phyloP scores from a whole-genome alignment of 1,140 invertebrate species.

The Atta cephalotes region DNA sequence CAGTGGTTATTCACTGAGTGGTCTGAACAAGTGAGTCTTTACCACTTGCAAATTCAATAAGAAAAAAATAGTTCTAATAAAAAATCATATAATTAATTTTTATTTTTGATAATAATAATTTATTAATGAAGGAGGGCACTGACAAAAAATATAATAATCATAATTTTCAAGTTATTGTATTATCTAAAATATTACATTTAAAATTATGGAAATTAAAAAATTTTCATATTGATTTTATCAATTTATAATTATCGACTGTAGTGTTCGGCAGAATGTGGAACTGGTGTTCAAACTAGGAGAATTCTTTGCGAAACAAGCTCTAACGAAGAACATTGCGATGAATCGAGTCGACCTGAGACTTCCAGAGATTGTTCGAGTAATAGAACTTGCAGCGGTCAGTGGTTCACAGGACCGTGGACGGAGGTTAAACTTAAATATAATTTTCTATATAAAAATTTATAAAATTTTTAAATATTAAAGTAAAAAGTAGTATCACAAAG shows the following conservation, averaged over 20 bases:
- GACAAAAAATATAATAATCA: background rate
- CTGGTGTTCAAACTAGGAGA: conserved; percentile 85
- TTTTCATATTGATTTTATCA: background rate
- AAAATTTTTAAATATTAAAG: conserved; percentile 78
- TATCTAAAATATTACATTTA: background rate
- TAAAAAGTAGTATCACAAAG: background rate
- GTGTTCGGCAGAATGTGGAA: conserved; percentile 79
- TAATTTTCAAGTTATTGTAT: background rate
- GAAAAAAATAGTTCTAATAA: conserved; percentile 4
- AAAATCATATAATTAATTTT: background rate
- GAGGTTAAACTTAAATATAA: conserved; percentile 81
- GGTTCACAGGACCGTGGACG: conserved; percentile 91
- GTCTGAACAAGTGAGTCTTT: conserved; percentile 76
- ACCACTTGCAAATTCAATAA: background rate
- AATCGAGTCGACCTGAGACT: conserved; percentile 86
- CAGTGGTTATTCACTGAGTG: conserved; percentile 81
- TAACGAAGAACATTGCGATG: conserved; percentile 84
- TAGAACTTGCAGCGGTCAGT: conserved; percentile 89
- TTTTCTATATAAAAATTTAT: conserved; percentile 79
- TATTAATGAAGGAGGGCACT: background rate
- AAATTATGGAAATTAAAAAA: background rate
- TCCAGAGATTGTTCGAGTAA: conserved; percentile 88
- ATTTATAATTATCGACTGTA: conserved; percentile 55
- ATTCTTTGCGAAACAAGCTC: conserved; percentile 84
- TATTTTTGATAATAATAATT: background rate